A percentile compares a stretch with the other conserved stretches of the same genome.
Conservation (phyloP, 2,797 vertebrate species). For the Hippoglossus hippoglossus region DNA sequence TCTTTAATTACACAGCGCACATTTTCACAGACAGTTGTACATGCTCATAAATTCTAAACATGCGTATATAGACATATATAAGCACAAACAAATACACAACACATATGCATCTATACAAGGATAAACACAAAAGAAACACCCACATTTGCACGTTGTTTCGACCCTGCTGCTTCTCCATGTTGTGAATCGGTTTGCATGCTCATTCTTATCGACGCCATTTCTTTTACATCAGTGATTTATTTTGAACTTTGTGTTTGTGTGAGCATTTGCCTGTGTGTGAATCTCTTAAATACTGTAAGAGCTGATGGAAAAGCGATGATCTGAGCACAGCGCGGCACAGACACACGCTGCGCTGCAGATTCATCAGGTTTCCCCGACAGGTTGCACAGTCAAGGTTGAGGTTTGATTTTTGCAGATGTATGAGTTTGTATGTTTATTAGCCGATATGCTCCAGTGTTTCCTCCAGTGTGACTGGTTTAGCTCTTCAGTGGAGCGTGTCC, state of each 20-base stretch:
- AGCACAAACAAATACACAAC: not conserved
- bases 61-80: not conserved
- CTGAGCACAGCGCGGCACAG: slow-evolving; percentile 5
- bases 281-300: slow-evolving; percentile 23
- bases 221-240: slow-evolving; percentile 20
- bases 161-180: slow-evolving; percentile 12
- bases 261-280: slow-evolving; percentile 14
- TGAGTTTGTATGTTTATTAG: slow-evolving; percentile 59
- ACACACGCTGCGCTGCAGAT: slow-evolving; percentile 7
- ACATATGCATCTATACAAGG: not conserved
- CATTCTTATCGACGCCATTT: slow-evolving; percentile 1
- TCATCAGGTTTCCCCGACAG: slow-evolving; percentile 47
- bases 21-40: not conserved
- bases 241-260: slow-evolving; percentile 28
- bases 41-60: not conserved
- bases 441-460: slow-evolving; percentile 62
- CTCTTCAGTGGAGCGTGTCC: slow-evolving; percentile 44
- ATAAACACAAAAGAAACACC: not conserved
- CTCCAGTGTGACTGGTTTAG: slow-evolving; percentile 52
- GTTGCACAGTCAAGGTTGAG: slow-evolving; percentile 53
- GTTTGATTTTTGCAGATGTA: slow-evolving; percentile 59
- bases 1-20: slow-evolving; percentile 4
- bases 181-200: slow-evolving; percentile 50
- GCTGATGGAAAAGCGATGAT: slow-evolving; percentile 18
- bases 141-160: not conserved